Evolutionary conservation across 2,113 vertebrate genomes (phyloP), one percentile per base, ranked within the genome.

Genomic region (Prunella fulvescens): DNA sequence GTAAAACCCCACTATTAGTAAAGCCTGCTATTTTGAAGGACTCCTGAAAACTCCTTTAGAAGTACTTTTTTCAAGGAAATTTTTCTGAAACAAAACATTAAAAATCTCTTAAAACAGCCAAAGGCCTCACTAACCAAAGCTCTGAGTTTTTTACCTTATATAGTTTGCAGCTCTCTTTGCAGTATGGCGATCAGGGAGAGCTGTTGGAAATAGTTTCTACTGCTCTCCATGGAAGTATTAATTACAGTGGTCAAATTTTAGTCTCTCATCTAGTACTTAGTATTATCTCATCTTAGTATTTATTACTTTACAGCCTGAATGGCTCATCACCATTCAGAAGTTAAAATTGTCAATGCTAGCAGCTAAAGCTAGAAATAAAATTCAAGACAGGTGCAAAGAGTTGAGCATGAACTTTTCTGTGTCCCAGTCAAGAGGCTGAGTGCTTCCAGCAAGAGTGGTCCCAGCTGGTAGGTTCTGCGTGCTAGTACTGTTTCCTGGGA

Each of bases 181-280:
- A n/a, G 19, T 81, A 0, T 29, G 24, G 14, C 0, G 0, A 1
- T 77, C 51, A 47, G 20, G 64, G 53, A 91, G 71, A 62, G 15
- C 56, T 81, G 1, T 23, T 90, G 39, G 64, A 54, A 50, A 15
- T 62, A 33, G 16, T 66, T 89, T 25, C 18, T 78, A 3, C 56
- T 81, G 39, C 53, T 79, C 9, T 76, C 22, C 6, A 4, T 42
- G 47, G 40, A 64, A 72, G 35, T 79, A 40, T 76, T 51, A 58
- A 67, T 81, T 81, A 33, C 26, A 67, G 13, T 29, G 45, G 45
- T 71, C 33, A 67, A 19, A 58, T 39, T 89, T 81, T 74, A 62
- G 47, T 57, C 29, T 71, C 23, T 84, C 35, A 61, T 19, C 9
- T 66, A 45, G 11, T 61, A 33, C 35, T 76, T 70, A 31, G 14